Evolutionary conservation across 1,140 invertebrate species (phyloP).

Genomic region (Venustaconcha ellipsiformis): DNA sequence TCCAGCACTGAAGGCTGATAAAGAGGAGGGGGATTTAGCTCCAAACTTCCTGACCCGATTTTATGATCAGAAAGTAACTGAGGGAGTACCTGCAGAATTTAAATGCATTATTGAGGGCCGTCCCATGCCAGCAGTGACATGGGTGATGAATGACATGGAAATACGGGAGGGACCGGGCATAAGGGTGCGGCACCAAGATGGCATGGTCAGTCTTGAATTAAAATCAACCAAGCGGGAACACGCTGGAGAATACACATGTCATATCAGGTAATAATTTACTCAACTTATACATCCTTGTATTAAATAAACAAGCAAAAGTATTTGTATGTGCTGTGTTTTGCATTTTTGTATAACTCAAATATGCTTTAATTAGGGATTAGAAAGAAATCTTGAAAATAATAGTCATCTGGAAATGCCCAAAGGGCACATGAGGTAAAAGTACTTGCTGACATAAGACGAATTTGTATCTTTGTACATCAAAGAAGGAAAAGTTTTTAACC

Average conservation of each 20-base stretch:
- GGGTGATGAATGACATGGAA: constrained; percentile 56
- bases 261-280: constrained; percentile 36
- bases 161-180: constrained; percentile 42
- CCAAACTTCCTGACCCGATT: constrained; percentile 59
- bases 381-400: too few species aligned
- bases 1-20: constrained; percentile 47
- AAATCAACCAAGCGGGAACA: constrained; percentile 57
- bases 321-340: too few species aligned
- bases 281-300: not conserved
- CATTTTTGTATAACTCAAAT: too few species aligned
- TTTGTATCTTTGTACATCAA: too few species aligned
- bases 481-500: too few species aligned
- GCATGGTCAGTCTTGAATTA: constrained; percentile 56
- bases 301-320: too few species aligned
- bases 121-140: constrained; percentile 53
- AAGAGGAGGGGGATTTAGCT: constrained; percentile 49
- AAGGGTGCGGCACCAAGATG: constrained; percentile 45
- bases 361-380: too few species aligned
- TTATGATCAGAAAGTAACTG: constrained; percentile 54
- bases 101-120: constrained; percentile 57
- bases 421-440: too few species aligned
- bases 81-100: constrained; percentile 56
- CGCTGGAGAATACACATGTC: constrained; percentile 61
- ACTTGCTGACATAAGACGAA: too few species aligned
- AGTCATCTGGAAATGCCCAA: too few species aligned